Conservation (phyloP, 2,113 vertebrate species). For the Natator depressus region DNA sequence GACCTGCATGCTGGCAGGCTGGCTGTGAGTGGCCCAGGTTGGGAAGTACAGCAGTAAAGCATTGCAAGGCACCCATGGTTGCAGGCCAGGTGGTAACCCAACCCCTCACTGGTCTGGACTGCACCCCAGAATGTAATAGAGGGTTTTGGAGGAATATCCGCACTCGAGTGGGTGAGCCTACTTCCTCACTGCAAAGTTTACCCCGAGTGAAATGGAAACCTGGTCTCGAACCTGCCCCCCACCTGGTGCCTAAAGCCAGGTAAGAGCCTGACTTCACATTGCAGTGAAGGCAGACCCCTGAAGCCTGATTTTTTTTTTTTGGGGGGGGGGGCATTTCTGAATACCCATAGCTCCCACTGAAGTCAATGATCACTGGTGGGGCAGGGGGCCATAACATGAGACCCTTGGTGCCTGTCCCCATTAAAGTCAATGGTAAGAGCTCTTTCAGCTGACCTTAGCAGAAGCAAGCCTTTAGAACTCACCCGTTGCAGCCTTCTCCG, state of each 20-base stretch:
- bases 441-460: not conserved
- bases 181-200: not conserved
- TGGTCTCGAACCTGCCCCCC: not conserved
- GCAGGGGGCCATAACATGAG: not conserved
- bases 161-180: no score
- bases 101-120: not conserved
- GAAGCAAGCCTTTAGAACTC: not conserved
- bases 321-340: not conserved
- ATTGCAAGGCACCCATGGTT: not conserved
- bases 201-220: not conserved
- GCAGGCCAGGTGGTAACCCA: not conserved
- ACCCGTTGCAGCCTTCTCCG: not conserved
- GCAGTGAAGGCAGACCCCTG: not conserved
- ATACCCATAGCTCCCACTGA: not conserved
- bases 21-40: no score
- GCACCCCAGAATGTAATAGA: no score
- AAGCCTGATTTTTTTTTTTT: not conserved
- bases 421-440: not conserved
- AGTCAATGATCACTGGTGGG: not conserved
- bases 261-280: not conserved
- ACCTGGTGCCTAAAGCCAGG: no score
- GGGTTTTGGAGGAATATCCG: not conserved
- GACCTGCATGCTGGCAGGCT: no score
- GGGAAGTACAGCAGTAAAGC: not conserved
- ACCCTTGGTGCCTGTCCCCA: not conserved